Evolutionary conservation across 2,888 invertebrate genomes (phyloP), one percentile per base, ranked within the genome.

Genomic region (Phania funesta): DNA sequence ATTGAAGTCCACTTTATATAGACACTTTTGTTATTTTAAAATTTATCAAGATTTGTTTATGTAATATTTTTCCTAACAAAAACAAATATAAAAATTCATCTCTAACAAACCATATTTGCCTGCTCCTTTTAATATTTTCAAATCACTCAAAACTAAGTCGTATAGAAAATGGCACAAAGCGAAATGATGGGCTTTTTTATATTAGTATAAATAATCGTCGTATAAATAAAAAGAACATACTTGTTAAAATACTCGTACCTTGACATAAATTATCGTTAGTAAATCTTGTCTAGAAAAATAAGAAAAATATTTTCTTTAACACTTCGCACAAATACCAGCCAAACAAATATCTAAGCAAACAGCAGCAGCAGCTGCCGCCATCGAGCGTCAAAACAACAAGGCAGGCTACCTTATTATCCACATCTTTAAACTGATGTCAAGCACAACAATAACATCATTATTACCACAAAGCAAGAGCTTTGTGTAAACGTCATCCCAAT

Each of bases 231-330:
- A 48, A 16, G 70, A 71, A 76, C 74, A 70, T 38, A 56, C 82
- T 68, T 74, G 68, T 78, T 78, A 78, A 68, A 74, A 68, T 70
- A n/a, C n/a, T n/a, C n/a, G n/a, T n/a, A 70, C 82, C 82, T 82
- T 82, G 82, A 82, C 82, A 82, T 82, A 82, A 78, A 82, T 82
- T 78, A 78, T 78, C 73, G 64, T 78, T 68, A 52, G 74, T 78
- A 78, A 82, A 82, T 82, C 82, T 74, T 82, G 70, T 78, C 67
- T 58, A 65, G 58, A 58, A 78, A 73, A 73, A 74, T 67, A 78
- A 70, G 68, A 52, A 78, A 65, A 82, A 78, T 74, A 70, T 82
- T 74, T 82, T 74, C 74, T 58, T 78, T 82, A 70, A 60, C 74
- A 78, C 78, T 70, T 54, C 46, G 44, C 65, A 52, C 67, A 54